Evolutionary conservation across 2,888 invertebrate genomes (phyloP).

Genomic region (Matsumyia berberina): DNA sequence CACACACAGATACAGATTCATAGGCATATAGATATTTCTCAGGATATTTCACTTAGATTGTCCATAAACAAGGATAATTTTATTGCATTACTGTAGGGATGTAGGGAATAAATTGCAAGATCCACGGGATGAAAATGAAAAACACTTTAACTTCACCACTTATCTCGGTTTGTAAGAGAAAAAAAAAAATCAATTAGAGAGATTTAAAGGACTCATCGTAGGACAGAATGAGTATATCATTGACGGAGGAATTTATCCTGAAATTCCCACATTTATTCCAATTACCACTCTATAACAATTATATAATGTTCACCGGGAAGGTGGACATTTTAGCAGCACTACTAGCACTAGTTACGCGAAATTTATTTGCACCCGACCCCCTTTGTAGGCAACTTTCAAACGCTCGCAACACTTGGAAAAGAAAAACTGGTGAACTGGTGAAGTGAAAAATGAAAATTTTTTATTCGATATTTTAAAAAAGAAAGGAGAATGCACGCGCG

Average conservation of each 20-base stretch:
- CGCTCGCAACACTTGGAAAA: constrained; percentile 40
- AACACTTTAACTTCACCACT: constrained; percentile 13
- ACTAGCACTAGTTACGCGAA: constrained; percentile 22
- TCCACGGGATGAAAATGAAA: background rate
- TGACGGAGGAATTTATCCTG: background rate
- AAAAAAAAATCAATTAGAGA: constrained; percentile 55
- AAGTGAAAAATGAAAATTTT: constrained; percentile 55
- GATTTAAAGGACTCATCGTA: constrained; percentile 30
- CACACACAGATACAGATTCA: constrained; percentile 44
- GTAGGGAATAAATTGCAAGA: constrained; percentile 6
- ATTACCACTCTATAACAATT: constrained; percentile 50
- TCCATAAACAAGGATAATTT: constrained; percentile 25
- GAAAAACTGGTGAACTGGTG: too few species aligned
- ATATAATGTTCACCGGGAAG: constrained; percentile 63
- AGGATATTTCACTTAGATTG: constrained; percentile 48
- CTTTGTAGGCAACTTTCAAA: constrained; percentile 48
- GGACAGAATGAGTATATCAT: background rate
- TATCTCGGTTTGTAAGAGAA: constrained; percentile 1
- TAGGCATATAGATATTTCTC: constrained; percentile 46
- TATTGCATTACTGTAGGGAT: constrained; percentile 1
- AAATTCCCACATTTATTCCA: background rate
- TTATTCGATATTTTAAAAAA: constrained; percentile 37
- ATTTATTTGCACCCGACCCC: constrained; percentile 30
- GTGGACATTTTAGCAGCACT: constrained; percentile 25
- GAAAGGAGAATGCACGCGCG: constrained; percentile 57